phyloP scores from a whole-genome alignment of 1,140 invertebrate species.

The Zophobas morio region DNA sequence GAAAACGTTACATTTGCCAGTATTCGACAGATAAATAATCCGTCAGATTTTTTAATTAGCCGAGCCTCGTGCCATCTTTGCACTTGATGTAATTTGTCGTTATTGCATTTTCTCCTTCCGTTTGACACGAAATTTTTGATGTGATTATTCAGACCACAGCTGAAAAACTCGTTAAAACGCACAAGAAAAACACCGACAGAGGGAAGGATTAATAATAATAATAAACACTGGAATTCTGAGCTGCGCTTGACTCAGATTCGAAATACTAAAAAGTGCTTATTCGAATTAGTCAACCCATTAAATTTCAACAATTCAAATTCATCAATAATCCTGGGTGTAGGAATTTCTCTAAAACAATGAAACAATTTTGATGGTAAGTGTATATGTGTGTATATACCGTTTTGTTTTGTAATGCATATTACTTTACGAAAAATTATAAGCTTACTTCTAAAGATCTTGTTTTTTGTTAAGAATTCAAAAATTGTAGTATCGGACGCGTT shows the following conservation, averaged over 20 bases:
- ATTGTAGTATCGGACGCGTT: too few relatives aligned
- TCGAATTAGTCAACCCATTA: constrained; percentile 40
- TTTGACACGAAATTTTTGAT: not conserved
- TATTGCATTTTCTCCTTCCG: constrained; percentile 14
- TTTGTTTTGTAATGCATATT: too few relatives aligned
- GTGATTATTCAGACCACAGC: not conserved
- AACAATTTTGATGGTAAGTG: too few relatives aligned
- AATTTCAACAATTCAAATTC: not conserved
- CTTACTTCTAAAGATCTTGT: too few relatives aligned
- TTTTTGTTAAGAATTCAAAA: too few relatives aligned
- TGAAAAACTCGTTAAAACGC: not conserved
- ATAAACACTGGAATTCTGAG: constrained; percentile 1
- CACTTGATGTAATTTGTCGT: constrained; percentile 16
- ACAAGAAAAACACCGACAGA: not conserved
- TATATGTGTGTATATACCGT: too few relatives aligned
- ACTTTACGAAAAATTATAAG: too few relatives aligned
- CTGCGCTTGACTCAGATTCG: not conserved
- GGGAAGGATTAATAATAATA: constrained; percentile 14
- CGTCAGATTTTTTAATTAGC: constrained; percentile 39
- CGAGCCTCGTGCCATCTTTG: constrained; percentile 1
- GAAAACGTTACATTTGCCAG: constrained; percentile 52
- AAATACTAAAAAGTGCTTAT: constrained; percentile 35
- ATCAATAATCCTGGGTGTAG: too few relatives aligned
- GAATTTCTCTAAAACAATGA: too few relatives aligned
- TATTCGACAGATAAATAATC: constrained; percentile 40